Evolutionary conservation across 2,797 vertebrate species (phyloP).

Genomic region (Columba guinea): DNA sequence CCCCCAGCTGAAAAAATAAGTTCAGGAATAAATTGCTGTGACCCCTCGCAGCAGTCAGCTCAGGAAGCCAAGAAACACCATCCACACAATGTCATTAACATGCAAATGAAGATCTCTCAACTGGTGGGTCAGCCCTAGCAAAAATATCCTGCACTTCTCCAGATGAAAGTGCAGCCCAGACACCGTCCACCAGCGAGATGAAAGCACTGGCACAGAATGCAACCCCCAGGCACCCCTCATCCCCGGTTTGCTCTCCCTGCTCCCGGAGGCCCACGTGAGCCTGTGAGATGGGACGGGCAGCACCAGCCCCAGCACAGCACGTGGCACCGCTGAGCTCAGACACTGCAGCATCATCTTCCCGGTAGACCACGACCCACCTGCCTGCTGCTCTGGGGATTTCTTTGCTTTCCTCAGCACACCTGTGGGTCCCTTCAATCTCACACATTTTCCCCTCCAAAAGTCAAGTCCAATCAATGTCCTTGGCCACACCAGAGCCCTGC

Average conservation of each 20-base stretch:
- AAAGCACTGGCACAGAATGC: background rate
- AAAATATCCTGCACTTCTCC: background rate
- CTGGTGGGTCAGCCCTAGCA: background rate
- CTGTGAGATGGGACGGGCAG: background rate
- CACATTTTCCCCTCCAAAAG: background rate
- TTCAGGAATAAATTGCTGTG: background rate
- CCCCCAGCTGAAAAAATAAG: conserved; percentile 14
- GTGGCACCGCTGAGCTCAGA: background rate
- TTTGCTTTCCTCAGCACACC: background rate
- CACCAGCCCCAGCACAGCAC: fast-evolving
- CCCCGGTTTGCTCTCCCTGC: background rate
- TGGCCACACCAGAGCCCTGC: fast-evolving
- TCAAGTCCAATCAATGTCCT: fast-evolving
- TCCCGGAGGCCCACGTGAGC: fast-evolving
- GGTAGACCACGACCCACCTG: background rate
- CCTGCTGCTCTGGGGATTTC: background rate
- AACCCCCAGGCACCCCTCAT: background rate
- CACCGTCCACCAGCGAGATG: background rate
- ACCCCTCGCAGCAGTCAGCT: background rate
- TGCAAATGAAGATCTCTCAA: background rate
- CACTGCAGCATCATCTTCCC: fast-evolving
- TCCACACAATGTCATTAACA: background rate
- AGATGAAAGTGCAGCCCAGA: background rate
- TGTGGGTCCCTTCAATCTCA: background rate
- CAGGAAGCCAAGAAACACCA: background rate